These are phyloP conservation scores for Liodrosophila aerea DNA, from an alignment of 2,888 invertebrate genomes.

Conservation along the genomic window DNA sequence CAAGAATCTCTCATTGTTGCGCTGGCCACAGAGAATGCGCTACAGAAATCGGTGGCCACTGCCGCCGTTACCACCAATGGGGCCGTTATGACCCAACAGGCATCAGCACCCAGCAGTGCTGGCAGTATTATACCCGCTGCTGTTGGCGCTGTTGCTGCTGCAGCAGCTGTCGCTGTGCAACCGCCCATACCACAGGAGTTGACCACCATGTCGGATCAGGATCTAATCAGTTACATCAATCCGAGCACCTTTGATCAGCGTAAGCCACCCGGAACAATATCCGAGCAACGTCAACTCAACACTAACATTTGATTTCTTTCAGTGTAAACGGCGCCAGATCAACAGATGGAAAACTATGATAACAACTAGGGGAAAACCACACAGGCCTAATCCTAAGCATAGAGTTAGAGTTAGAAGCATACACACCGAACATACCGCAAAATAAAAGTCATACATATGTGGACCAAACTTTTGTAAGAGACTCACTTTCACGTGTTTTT, in stretches of 20 bases:
- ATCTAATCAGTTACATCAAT: slow-evolving; percentile 93
- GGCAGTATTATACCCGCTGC: slow-evolving; percentile 65
- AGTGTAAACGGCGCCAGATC: slow-evolving; percentile 49
- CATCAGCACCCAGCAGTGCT: slow-evolving; percentile 59
- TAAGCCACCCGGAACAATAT: slow-evolving; percentile 81
- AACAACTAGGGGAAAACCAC: slow-evolving; percentile 34
- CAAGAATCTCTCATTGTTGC: slow-evolving; percentile 83
- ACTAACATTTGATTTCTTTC: slow-evolving; percentile 27
- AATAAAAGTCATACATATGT: background rate
- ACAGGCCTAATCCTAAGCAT: slow-evolving; percentile 51
- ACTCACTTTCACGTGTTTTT: too few relatives aligned
- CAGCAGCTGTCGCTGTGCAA: slow-evolving; percentile 80
- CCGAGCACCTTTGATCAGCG: slow-evolving; percentile 94
- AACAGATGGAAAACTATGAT: slow-evolving; percentile 45
- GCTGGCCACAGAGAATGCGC: slow-evolving; percentile 79
- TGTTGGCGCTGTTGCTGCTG: slow-evolving; percentile 69
- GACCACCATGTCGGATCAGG: slow-evolving; percentile 93
- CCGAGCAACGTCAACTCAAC: too few relatives aligned
- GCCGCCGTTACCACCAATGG: slow-evolving; percentile 78
- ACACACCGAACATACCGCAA: slow-evolving; percentile 5
- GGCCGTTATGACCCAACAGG: slow-evolving; percentile 77
- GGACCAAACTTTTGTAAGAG: background rate
- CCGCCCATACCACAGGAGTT: slow-evolving; percentile 88
- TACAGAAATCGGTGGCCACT: slow-evolving; percentile 80
- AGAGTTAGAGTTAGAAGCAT: slow-evolving; percentile 14